phyloP scores from a whole-genome alignment of 2,797 vertebrate genomes.

The Trachops cirrhosus region DNA sequence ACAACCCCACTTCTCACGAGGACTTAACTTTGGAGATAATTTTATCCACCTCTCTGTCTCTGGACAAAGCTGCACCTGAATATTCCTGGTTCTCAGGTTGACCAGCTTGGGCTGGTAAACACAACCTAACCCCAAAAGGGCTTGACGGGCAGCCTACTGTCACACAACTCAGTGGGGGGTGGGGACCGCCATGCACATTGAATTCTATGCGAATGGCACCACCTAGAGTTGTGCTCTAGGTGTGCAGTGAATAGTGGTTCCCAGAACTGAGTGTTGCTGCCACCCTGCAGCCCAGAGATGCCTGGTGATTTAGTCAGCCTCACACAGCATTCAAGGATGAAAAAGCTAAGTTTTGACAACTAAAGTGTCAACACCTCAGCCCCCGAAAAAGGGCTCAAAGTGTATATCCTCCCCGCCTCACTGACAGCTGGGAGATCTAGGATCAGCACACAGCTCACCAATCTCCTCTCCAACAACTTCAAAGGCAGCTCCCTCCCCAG shows the following conservation, averaged over 20 bases:
- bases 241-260: background rate
- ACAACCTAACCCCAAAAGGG: background rate
- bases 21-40: background rate
- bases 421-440: background rate
- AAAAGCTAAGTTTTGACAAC: conserved; percentile 32
- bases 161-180: accelerated
- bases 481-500: conserved; percentile 38
- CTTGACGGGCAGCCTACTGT: background rate
- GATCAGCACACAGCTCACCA: conserved; percentile 53
- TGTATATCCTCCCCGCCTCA: background rate
- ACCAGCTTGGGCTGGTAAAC: background rate
- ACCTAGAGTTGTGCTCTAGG: conserved; percentile 58
- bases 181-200: background rate
- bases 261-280: background rate
- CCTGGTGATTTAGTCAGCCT: background rate
- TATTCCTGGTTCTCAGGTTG: background rate
- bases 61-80: background rate
- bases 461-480: conserved; percentile 60
- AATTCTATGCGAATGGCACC: conserved; percentile 50
- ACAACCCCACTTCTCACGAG: background rate
- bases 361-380: conserved; percentile 40
- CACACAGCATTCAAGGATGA: background rate
- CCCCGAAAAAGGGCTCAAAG: background rate
- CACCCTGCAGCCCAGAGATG: background rate
- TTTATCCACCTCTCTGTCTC: background rate